Conservation (phyloP, 2,797 vertebrate species). For the Sphenodon punctatus region DNA sequence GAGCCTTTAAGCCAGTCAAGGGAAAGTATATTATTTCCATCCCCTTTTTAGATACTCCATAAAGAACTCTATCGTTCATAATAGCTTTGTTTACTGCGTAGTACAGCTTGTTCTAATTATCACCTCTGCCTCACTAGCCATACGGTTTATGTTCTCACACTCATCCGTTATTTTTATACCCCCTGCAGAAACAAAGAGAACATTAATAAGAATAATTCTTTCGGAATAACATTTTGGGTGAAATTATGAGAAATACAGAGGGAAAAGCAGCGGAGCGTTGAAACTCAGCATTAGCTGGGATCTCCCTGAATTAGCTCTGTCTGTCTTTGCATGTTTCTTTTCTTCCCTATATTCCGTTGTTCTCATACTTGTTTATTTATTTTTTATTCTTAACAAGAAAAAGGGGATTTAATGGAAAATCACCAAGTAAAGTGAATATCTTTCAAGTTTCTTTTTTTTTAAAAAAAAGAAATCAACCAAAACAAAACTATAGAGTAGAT, state of each 20-base stretch:
- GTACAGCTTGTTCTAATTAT: constrained; percentile 81
- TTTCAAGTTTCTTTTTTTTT: constrained; percentile 54
- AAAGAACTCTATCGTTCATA: constrained; percentile 75
- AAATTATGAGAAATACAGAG: constrained; percentile 44
- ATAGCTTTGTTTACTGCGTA: constrained; percentile 80
- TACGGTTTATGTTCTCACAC: constrained; percentile 74
- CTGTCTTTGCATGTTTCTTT: neutral
- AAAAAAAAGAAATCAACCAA: constrained; percentile 40
- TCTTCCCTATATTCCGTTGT: neutral
- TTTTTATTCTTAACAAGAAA: constrained; percentile 24
- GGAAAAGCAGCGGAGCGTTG: constrained; percentile 22
- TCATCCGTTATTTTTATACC: constrained; percentile 80
- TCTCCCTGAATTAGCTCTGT: neutral
- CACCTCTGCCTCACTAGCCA: constrained; percentile 78
- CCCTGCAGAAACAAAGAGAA: constrained; percentile 73
- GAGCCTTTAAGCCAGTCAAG: constrained; percentile 66
- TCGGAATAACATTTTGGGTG: constrained; percentile 56
- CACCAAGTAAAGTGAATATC: constrained; percentile 32
- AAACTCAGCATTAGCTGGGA: neutral
- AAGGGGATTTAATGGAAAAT: constrained; percentile 25
- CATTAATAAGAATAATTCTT: constrained; percentile 77
- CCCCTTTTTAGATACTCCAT: constrained; percentile 73
- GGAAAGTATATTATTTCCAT: constrained; percentile 72
- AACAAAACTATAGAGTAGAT: too few relatives aligned
- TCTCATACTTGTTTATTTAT: neutral